phyloP scores from a whole-genome alignment of 1,140 invertebrate genomes.

The Heliconius hermathena region DNA sequence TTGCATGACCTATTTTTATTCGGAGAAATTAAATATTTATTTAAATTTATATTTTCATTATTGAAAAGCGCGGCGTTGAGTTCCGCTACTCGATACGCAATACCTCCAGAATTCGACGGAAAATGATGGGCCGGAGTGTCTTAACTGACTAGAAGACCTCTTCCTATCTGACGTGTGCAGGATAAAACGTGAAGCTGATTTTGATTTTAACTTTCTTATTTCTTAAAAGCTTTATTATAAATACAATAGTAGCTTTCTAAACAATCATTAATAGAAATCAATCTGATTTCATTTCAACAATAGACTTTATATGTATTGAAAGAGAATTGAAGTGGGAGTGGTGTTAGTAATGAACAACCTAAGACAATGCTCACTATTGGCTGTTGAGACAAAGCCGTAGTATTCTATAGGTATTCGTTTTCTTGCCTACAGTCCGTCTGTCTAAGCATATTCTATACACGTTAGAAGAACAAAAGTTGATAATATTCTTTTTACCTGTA shows the following conservation, averaged over 20 bases:
- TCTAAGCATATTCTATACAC: neutral
- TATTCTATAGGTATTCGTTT: conserved; percentile 24
- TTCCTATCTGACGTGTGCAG: too few relatives aligned
- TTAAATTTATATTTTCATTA: too few relatives aligned
- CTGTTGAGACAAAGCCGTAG: conserved; percentile 28
- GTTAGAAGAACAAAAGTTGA: neutral
- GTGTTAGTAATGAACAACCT: conserved; percentile 25
- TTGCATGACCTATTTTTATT: too few relatives aligned
- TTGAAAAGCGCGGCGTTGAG: too few relatives aligned
- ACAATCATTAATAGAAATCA: neutral
- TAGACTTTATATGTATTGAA: conserved; percentile 28
- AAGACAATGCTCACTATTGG: conserved; percentile 37
- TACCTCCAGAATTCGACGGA: too few relatives aligned
- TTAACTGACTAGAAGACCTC: too few relatives aligned
- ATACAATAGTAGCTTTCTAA: neutral
- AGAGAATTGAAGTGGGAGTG: conserved; percentile 30
- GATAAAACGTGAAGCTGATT: too few relatives aligned
- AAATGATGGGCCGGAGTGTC: too few relatives aligned
- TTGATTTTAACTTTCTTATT: too few relatives aligned
- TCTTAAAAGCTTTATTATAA: too few relatives aligned
- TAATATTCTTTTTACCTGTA: neutral
- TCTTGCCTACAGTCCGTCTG: conserved; percentile 1
- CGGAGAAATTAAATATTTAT: too few relatives aligned
- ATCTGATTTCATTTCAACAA: conserved; percentile 21
- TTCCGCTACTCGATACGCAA: too few relatives aligned